Evolutionary conservation across 1,140 invertebrate genomes (phyloP).

Genomic region (Cydia splendana): DNA sequence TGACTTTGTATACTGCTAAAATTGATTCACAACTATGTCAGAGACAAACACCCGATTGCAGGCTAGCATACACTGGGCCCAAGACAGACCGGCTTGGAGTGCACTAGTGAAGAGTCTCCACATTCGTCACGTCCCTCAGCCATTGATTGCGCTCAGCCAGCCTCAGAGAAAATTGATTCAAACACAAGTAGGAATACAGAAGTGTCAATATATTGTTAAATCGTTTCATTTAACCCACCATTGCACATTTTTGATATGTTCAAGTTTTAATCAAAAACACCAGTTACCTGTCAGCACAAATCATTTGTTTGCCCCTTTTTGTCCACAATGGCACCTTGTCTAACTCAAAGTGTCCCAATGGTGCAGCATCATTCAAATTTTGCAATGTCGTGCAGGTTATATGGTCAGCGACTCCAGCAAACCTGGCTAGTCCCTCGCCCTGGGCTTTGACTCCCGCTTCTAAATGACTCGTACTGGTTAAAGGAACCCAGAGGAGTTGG

Average conservation of each 20-base stretch:
- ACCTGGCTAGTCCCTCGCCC: slow-evolving; percentile 65
- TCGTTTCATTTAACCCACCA: too few relatives aligned
- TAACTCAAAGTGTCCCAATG: slow-evolving; percentile 84
- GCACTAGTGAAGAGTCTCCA: too few relatives aligned
- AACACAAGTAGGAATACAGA: too few relatives aligned
- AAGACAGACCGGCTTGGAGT: too few relatives aligned
- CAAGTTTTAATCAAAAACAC: not conserved
- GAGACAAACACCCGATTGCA: too few relatives aligned
- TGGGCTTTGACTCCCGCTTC: slow-evolving; percentile 63
- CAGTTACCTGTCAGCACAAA: slow-evolving; percentile 80
- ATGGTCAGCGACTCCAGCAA: slow-evolving; percentile 60
- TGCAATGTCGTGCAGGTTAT: slow-evolving; percentile 61
- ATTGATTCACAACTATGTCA: too few relatives aligned
- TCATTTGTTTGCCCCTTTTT: slow-evolving; percentile 84
- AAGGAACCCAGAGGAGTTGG: slow-evolving; percentile 64
- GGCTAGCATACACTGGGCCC: too few relatives aligned
- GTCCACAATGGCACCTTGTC: slow-evolving; percentile 86
- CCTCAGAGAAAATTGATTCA: too few relatives aligned
- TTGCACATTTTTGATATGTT: not conserved
- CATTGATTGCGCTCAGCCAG: too few relatives aligned
- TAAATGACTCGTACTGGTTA: slow-evolving; percentile 63
- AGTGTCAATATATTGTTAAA: too few relatives aligned
- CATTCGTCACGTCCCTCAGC: too few relatives aligned
- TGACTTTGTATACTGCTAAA: too few relatives aligned
- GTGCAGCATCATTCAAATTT: slow-evolving; percentile 61